These are phyloP conservation scores for Gymnoscopelus braueri DNA, from an alignment of 2,797 vertebrate species.

Conservation along the genomic window DNA sequence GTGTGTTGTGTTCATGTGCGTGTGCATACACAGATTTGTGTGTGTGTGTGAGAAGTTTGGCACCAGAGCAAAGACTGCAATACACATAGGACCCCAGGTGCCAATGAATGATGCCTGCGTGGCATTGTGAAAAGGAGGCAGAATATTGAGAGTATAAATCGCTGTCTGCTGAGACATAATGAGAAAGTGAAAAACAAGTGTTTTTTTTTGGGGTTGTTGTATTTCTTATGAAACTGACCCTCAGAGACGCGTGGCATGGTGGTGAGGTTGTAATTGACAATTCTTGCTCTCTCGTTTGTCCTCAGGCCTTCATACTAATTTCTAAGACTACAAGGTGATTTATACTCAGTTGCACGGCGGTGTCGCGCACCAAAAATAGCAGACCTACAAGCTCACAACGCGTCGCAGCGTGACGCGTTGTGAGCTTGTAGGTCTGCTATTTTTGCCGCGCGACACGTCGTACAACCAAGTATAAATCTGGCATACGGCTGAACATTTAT, in stretches of 20 bases:
- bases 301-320: background rate
- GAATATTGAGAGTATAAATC: slow-evolving; percentile 35
- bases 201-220: background rate
- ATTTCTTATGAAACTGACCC: slow-evolving; percentile 11
- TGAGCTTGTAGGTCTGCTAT: no score
- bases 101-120: slow-evolving; percentile 13
- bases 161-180: slow-evolving; percentile 1
- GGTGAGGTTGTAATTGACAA: background rate
- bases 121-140: slow-evolving; percentile 18
- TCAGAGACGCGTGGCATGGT: background rate
- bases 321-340: background rate
- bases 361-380: no score
- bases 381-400: no score
- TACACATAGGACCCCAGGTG: slow-evolving; percentile 21
- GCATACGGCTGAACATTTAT: background rate
- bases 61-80: no score
- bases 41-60: slow-evolving; percentile 13
- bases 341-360: background rate
- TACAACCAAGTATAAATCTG: no score
- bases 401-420: no score
- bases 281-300: background rate
- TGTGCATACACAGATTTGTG: slow-evolving; percentile 18
- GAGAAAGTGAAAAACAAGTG: slow-evolving; percentile 5
- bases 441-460: no score
- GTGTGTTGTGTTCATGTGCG: slow-evolving; percentile 18